Conservation (phyloP, 2,113 vertebrate genomes). For the Oncorhynchus nerka region DNA sequence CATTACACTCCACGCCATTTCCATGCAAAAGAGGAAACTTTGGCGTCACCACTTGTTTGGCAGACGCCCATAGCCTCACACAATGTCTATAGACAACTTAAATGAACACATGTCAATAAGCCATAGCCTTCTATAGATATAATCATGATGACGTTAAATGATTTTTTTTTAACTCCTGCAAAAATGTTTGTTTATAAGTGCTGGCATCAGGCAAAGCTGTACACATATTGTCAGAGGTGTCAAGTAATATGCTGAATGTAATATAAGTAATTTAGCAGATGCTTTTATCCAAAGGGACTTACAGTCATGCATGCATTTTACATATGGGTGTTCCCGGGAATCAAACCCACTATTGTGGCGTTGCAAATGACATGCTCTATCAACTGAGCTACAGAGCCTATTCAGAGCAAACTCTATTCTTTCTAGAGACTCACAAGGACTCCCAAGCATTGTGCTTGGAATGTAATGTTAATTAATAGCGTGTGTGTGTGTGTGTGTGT, state of each 20-base stretch:
- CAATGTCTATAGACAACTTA: not conserved
- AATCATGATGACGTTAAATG: too few relatives aligned
- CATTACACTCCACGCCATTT: slow-evolving; percentile 39
- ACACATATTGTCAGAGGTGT: not conserved
- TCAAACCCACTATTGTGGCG: too few relatives aligned
- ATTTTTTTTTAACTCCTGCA: too few relatives aligned
- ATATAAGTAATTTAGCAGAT: too few relatives aligned
- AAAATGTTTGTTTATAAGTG: not conserved
- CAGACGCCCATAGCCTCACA: slow-evolving; percentile 6
- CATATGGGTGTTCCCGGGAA: too few relatives aligned
- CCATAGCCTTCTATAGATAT: not conserved
- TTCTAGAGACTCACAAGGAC: slow-evolving; percentile 55
- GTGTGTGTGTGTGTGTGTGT: slow-evolving; percentile 33
- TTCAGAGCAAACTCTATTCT: not conserved
- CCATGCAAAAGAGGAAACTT: slow-evolving; percentile 13
- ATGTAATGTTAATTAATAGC: slow-evolving; percentile 53
- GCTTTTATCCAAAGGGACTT: too few relatives aligned
- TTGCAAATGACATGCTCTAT: too few relatives aligned
- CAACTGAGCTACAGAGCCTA: not conserved
- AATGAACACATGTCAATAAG: not conserved
- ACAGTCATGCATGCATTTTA: too few relatives aligned
- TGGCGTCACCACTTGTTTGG: slow-evolving; percentile 13
- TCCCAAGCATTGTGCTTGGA: slow-evolving; percentile 61
- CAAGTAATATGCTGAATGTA: not conserved
- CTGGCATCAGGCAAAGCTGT: not conserved